Evolutionary conservation across 1,140 invertebrate species (phyloP), one percentile per base, ranked within the genome.

Genomic region (Sycobia sp.): DNA sequence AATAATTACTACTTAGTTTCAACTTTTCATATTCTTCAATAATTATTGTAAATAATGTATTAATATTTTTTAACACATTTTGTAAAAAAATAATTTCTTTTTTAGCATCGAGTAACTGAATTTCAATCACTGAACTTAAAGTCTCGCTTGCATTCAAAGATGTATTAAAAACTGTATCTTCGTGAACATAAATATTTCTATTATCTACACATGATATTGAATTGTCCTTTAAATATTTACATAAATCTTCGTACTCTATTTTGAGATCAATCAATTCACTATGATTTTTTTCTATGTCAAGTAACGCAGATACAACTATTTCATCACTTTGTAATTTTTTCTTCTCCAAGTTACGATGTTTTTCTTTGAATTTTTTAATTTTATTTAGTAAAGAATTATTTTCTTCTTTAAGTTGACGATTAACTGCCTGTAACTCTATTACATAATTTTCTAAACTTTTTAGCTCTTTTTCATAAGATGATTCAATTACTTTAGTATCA

Each of bases 101-200:
- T 58, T 72, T 74, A 0, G 76, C 73, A 58, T 82, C 80, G 53
- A 74, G 66, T 4, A 82, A 64, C 32, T 82, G 81, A 29, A 82
- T 74, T 4, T 82, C 81, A 20, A 82, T 67, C 5, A 82, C 75
- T 13, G 79, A 76, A 70, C 79, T 81, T 16, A 81, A 36, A 46
- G 63, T 67, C 66, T 82, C 81, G 44, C 73, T 76, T 11, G 39
- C 66, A 49, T 73, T 74, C 0, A 75, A 47, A n/a, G 70, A 70
- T 1, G 54, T 22, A 18, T 81, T 78, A 22, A 73, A 62, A 46
- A 81, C 79, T 47, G 80, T 77, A 66, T 80, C 82, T 39, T 73
- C 68, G 11, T 32, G 29, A n/a, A n/a, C n/a, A n/a, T n/a, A n/a
- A n/a, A n/a, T n/a, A 11, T 32, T 32, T 32, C 4, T 7, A 8